Evolutionary conservation across 2,797 vertebrate species (phyloP), one percentile per base, ranked within the genome.

Genomic region (Rhinella marina): DNA sequence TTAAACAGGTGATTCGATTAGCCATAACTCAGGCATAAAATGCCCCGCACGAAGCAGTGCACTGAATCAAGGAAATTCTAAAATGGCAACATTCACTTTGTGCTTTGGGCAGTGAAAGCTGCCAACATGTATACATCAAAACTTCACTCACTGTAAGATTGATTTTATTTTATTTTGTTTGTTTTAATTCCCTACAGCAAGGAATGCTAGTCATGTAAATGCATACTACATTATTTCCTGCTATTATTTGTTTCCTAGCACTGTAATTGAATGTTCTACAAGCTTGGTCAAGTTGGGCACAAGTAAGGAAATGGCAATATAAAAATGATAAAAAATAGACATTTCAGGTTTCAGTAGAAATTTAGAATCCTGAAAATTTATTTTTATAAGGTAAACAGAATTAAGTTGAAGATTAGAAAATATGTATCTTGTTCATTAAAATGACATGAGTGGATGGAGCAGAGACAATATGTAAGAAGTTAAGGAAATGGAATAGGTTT

Each of bases 111-210:
- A 93, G 92, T 94, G 92, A 92, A 92, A 92, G 91, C 93, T 96
- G 95, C 94, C 95, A 95, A 90, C 92, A 93, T 90, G 93, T 94
- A 95, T 96, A 94, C 93, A 96, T 96, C 95, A 94, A 95, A 95
- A 96, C 94, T 94, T 96, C 94, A 95, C 93, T 95, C 94, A 90
- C 90, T 96, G 96, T 97, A 96, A 95, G 91, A 95, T 95, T 95
- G 91, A 94, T 95, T 94, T 95, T 94, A 93, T 95, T 96, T 95
- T 94, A 91, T 97, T 96, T 94, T 95, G 93, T 94, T 96, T 93
- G 92, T 94, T 95, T 95, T 94, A 95, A 94, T 95, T 96, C 94
- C 93, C 94, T 91, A 89, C 92, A 94, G 93, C 93, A 93, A 93
- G 90, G 91, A 91, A 54, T 91, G 93, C 93, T 94, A 92, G 90